Base-by-base conservation (phyloP, 2,113 vertebrate species). In the Siniperca knerii region DNA sequence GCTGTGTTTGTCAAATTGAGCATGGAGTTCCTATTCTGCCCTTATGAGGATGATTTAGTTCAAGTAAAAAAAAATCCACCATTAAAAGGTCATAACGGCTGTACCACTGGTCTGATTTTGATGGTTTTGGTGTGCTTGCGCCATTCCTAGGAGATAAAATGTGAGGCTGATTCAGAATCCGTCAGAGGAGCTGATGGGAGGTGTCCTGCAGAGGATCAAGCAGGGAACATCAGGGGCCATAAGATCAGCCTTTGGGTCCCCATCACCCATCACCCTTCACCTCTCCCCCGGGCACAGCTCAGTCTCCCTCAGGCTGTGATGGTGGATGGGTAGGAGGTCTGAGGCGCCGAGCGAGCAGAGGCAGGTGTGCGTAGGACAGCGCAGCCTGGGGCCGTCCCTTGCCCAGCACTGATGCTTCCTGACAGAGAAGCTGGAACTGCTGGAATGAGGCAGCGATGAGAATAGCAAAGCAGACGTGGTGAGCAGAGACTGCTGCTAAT, bases 381-480 rank as follows among this genome's bases (percentile, higher is more conserved):
- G 84, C 64, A 90, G 89, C 96, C 96, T 77, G 87, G 91, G 91
- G 92, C 85, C 25, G 0, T 83, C 88, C 88, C 82, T 81, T 29
- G 79, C 81, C 85, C 93, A 15, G 86, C 85, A 62, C 93, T 97
- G 96, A 98, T 96, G 90, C 90, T 88, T 96, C 86, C 29, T 96
- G 97, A 97, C 97, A 97, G 82, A 81, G 40, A 66, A 42, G 42
- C 62, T 35, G 71, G 57, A 60, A 25, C 70, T 81, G 62, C 55
- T 44, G 68, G 72, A 72, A 71, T n/a, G 48, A 83, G 75, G 50
- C 21, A 9, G 65, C 2, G 12, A 54, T 65, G 62, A 74, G 69
- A 81, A 78, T 37, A 77, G 48, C 15, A n/a, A 10, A 54, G 71
- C 46, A 18, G 16, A 74, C 4, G 20, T 37, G 71, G n/a, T 5